Evolutionary conservation across 1,140 invertebrate genomes (phyloP), one percentile per base, ranked within the genome.

Genomic region (Heliconius hermathena): DNA sequence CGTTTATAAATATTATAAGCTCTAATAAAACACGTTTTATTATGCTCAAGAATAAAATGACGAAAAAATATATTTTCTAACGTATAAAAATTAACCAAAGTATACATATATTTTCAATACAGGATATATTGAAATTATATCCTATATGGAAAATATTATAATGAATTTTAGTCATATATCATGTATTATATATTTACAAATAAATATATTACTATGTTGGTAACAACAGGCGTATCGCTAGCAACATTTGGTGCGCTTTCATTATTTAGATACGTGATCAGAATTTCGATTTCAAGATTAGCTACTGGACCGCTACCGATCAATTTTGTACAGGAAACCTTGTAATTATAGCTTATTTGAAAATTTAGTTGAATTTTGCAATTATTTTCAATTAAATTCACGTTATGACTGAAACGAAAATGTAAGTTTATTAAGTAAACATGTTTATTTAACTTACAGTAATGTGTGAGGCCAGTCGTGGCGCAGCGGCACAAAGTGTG

Each of bases 201-300:
- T 38, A 72, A 72, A 72, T 72, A 36, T 71, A 72, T 38, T n/a
- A 1, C 71, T 11, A 41, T 71, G n/a, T 38, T 71, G 41, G 36
- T 71, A 76, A 76, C 71, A 71, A 72, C 71, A 72, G 71, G 33
- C 71, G 36, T 71, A 29, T 82, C 57, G 76, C 54, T 81, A 85
- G 78, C 86, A 88, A 89, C 87, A 85, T 88, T 88, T 85, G 83
- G 83, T 82, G 79, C 74, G 83, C 83, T 86, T 88, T 90, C 86
- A 87, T 88, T 89, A 90, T 81, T 83, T 49, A 79, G 84, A 86
- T 80, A 84, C 89, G 90, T 91, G 90, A 87, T 89, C 79, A 80
- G 89, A 90, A 88, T 91, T 77, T 80, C 81, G 85, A 91, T 90
- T 78, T 74, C 73, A 70, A 85, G 88, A 91, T 91, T 91, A 91